These are phyloP conservation scores for Muntiacus reevesi DNA, from an alignment of 2,113 vertebrate species.

Conservation along the genomic window DNA sequence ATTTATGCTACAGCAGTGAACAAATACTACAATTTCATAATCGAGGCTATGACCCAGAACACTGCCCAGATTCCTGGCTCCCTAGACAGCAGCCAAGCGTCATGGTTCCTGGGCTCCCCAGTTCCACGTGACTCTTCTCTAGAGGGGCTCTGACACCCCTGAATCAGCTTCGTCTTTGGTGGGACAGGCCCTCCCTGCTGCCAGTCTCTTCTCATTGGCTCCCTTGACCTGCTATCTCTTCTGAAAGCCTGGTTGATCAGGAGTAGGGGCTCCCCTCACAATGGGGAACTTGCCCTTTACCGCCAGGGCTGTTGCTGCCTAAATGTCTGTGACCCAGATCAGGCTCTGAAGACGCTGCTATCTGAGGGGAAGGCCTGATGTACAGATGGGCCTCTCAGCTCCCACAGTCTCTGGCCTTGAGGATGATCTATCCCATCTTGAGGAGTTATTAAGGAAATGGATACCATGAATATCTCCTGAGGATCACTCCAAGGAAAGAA, in stretches of 20 bases:
- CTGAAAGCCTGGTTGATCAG: slow-evolving; percentile 82
- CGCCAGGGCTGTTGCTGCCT: slow-evolving; percentile 85
- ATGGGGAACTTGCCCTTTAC: slow-evolving; percentile 68
- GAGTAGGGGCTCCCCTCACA: slow-evolving; percentile 80
- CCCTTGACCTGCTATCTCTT: slow-evolving; percentile 78
- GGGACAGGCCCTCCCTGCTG: slow-evolving; percentile 78
- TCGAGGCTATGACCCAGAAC: slow-evolving; percentile 68
- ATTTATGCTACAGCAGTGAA: slow-evolving; percentile 84
- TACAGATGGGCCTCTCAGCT: slow-evolving; percentile 70
- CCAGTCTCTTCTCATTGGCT: slow-evolving; percentile 79
- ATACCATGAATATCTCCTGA: background rate
- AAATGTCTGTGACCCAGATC: slow-evolving; percentile 84
- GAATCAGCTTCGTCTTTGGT: slow-evolving; percentile 89
- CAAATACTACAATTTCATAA: slow-evolving; percentile 85
- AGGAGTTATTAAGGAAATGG: slow-evolving; percentile 70
- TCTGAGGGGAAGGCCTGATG: slow-evolving; percentile 88
- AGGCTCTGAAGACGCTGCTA: slow-evolving; percentile 92
- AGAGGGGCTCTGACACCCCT: slow-evolving; percentile 85
- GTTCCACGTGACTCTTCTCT: slow-evolving; percentile 82
- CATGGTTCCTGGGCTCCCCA: slow-evolving; percentile 49
- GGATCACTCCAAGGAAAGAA: background rate
- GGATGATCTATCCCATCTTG: slow-evolving; percentile 76
- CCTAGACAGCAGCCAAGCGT: slow-evolving; percentile 57
- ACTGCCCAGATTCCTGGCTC: slow-evolving; percentile 76
- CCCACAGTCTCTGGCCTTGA: slow-evolving; percentile 55